Percentiles rank a stretch among this genome's conserved stretches.
These are phyloP conservation scores for Tragelaphus imberbis DNA, from an alignment of 2,113 vertebrate species.

Conservation along the genomic window DNA sequence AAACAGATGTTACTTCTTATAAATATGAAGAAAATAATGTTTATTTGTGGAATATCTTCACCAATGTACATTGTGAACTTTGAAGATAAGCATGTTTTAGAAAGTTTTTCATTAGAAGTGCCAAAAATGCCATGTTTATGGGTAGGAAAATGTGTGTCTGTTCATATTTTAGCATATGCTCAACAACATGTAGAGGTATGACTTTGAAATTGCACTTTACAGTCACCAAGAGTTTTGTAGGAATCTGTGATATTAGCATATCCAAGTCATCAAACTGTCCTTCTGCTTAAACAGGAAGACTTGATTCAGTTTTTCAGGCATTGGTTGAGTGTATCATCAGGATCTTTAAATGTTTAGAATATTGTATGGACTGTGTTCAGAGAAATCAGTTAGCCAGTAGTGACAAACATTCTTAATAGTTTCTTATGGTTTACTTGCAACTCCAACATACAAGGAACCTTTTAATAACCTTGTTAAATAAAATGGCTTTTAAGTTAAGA, in stretches of 20 bases:
- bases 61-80: not conserved
- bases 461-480: constrained; percentile 1
- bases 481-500: constrained; percentile 10
- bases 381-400: not conserved
- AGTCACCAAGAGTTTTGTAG: not conserved
- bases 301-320: not conserved
- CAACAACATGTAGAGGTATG: not conserved
- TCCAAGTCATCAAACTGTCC: not conserved
- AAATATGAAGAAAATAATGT: not conserved
- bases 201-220: constrained; percentile 25
- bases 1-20: not conserved
- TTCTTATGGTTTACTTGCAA: not conserved
- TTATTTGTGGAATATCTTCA: not conserved
- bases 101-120: not conserved
- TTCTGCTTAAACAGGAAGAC: constrained; percentile 14
- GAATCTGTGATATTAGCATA: not conserved
- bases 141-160: not conserved
- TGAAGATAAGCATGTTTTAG: not conserved
- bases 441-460: not conserved
- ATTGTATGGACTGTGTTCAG: not conserved
- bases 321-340: not conserved
- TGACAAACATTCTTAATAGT: not conserved
- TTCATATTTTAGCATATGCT: not conserved
- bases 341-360: not conserved
- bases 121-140: not conserved